Base-by-base conservation (phyloP, 2,888 invertebrate genomes). In the Drosophila mayaguana region DNA sequence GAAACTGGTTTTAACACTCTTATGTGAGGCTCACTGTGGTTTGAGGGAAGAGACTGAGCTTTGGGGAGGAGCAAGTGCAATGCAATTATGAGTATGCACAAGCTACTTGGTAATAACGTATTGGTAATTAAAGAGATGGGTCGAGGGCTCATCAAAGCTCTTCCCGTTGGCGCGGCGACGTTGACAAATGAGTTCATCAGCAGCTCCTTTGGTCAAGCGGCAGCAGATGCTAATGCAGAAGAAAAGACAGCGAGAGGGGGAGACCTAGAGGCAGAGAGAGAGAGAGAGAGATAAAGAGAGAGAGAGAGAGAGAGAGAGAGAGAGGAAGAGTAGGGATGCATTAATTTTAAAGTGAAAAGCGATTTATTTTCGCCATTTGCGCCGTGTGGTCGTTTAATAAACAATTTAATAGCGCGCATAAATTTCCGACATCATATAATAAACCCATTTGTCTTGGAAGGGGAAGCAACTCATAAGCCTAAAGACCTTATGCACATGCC, bases 101-200 rank as follows among this genome's bases (percentile, higher is more conserved):
- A 72, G 68, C 78, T 72, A 75, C 78, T 84, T 82, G 75, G 68
- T 72, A 70, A 55, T 57, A 78, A 59, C 65, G 78, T 80, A 86
- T 89, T 76, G 85, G 71, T 85, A 85, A 88, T 86, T 86, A 88
- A 89, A 88, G 82, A 81, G 80, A 80, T 76, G 80, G 72, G 67
- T 56, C 63, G 76, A 64, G 66, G 81, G 67, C 71, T 74, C 79
- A 73, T 70, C 67, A 61, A 61, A 63, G 68, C 59, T 48, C 50
- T 56, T 36, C 38, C 45, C 42, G 66, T 48, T 51, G 36, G 48
- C 42, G 46, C 55, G 59, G 55, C 72, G 84, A 84, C 84, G 63
- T 84, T 89, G 89, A 84, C 84, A 89, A 89, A 84, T 84, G 84
- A 80, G 89, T 87, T 89, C 89, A 89, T 84, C 84, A 84, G 74